A percentile compares a stretch with the other conserved stretches of the same genome.
Evolutionary conservation across 2,888 invertebrate species (phyloP).

Genomic region (Neria commutata): DNA sequence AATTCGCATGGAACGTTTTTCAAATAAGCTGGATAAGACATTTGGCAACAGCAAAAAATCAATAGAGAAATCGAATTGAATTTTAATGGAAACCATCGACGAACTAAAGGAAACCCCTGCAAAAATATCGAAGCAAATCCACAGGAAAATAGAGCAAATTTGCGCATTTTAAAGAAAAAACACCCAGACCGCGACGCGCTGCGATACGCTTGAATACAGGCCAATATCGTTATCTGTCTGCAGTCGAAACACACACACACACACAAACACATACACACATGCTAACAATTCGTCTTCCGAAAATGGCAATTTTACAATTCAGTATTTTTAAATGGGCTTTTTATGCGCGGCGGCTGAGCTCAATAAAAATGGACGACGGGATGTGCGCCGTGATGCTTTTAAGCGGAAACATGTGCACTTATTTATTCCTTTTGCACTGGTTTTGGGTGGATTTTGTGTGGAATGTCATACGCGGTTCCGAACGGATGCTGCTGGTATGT

Average conservation of each 20-base stretch:
- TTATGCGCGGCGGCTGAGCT: constrained; percentile 52
- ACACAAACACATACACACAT: too few species aligned
- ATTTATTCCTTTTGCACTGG: constrained; percentile 43
- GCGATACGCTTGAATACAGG: constrained; percentile 50
- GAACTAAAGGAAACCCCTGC: constrained; percentile 51
- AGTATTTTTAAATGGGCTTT: constrained; percentile 49
- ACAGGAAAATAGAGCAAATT: constrained; percentile 36
- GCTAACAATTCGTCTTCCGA: background rate
- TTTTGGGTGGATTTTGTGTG: constrained; percentile 8
- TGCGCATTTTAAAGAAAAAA: constrained; percentile 38
- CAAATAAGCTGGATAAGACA: constrained; percentile 51
- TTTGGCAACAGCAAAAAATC: background rate
- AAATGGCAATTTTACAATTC: background rate
- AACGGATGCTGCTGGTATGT: background rate
- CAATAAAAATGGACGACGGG: constrained; percentile 19
- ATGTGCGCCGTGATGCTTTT: constrained; percentile 42
- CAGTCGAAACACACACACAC: too few species aligned
- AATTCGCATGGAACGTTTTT: constrained; percentile 36
- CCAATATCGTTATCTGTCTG: constrained; percentile 47
- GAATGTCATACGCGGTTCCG: background rate
- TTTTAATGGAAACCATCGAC: constrained; percentile 54
- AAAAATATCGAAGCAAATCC: constrained; percentile 33
- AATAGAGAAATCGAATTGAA: constrained; percentile 39
- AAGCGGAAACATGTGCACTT: constrained; percentile 54
- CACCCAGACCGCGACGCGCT: constrained; percentile 32